A percentile compares a stretch with the other conserved stretches of the same genome.
Conservation (phyloP, 1,140 invertebrate genomes). For the Ceratosolen fusciceps region DNA sequence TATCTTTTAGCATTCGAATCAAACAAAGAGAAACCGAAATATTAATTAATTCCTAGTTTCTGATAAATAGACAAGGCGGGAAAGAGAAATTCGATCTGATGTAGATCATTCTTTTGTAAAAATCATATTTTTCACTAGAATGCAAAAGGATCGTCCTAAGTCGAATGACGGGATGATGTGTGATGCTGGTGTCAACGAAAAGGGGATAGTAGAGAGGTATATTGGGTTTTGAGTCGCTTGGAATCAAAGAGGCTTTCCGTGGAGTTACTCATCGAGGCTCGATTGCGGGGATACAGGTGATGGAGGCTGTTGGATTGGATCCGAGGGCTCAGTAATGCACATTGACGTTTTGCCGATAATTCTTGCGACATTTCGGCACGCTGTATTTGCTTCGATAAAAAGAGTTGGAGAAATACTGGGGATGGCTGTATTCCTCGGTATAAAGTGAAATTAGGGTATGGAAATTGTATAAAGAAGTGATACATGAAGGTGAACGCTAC, state of each 20-base stretch:
- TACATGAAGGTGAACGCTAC: background rate
- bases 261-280: slow-evolving; percentile 53
- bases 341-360: slow-evolving; percentile 69
- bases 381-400: background rate
- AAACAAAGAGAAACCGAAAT: background rate
- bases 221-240: background rate
- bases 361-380: slow-evolving; percentile 50
- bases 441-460: background rate
- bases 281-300: slow-evolving; percentile 25
- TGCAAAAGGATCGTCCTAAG: slow-evolving; percentile 33
- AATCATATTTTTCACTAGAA: slow-evolving; percentile 2
- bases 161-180: slow-evolving; percentile 20
- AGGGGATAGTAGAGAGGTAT: background rate
- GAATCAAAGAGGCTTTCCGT: slow-evolving; percentile 9
- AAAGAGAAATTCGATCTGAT: slow-evolving; percentile 38
- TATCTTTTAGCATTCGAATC: background rate
- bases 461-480: too few species aligned
- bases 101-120: slow-evolving; percentile 34
- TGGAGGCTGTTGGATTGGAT: slow-evolving; percentile 44
- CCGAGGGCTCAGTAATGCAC: slow-evolving; percentile 59
- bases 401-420: background rate
- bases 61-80: slow-evolving; percentile 27
- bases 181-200: background rate
- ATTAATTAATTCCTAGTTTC: background rate
- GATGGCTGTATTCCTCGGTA: background rate